Evolutionary conservation across 2,888 invertebrate species (phyloP).

Genomic region (Papilio demoleus): DNA sequence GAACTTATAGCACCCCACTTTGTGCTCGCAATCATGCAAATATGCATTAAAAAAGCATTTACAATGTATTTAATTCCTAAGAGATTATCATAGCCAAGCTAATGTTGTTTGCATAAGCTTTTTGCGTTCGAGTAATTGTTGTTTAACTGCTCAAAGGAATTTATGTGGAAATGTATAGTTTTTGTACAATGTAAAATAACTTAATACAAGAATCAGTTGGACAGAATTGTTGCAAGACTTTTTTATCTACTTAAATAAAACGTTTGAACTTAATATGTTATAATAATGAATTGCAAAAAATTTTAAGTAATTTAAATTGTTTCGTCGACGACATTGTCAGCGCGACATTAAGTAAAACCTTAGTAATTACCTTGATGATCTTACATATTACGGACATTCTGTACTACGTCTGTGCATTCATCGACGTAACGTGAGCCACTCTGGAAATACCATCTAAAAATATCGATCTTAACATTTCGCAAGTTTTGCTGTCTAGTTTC

Average conservation of each 20-base stretch:
- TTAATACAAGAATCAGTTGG: neutral
- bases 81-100: constrained; percentile 24
- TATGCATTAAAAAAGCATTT: constrained; percentile 29
- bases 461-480: too few species aligned
- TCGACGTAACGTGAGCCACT: too few species aligned
- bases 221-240: neutral
- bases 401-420: too few species aligned
- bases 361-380: too few species aligned
- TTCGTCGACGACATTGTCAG: too few species aligned
- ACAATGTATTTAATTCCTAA: constrained; percentile 25
- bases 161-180: neutral
- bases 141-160: constrained; percentile 16
- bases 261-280: too few species aligned
- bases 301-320: too few species aligned
- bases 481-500: too few species aligned
- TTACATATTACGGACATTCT: too few species aligned
- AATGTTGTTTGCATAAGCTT: constrained; percentile 24
- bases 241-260: too few species aligned
- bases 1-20: neutral
- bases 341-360: too few species aligned
- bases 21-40: neutral
- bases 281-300: neutral
- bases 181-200: neutral
- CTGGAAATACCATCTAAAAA: too few species aligned
- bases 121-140: constrained; percentile 12